Conservation (phyloP, 2,113 vertebrate genomes). For the Muntiacus reevesi region DNA sequence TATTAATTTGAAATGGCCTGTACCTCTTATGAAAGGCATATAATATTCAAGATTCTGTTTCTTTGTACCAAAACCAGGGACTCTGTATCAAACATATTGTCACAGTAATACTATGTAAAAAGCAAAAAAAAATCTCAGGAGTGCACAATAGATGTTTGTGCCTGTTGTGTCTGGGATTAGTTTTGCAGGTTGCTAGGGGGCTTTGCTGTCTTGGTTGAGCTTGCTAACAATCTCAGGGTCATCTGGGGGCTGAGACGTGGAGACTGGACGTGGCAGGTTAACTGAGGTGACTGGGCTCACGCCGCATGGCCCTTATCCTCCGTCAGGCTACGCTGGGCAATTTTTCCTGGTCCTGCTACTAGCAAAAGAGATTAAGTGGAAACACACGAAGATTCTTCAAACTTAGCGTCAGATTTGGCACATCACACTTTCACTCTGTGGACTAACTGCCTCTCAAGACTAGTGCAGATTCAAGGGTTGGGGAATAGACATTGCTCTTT, state of each 20-base stretch:
- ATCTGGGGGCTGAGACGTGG: background rate
- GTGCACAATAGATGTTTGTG: background rate
- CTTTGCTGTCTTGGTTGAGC: background rate
- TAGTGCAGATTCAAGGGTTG: too few species aligned
- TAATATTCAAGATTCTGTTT: background rate
- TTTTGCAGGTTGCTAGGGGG: background rate
- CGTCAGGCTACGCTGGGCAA: accelerated
- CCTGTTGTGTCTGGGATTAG: background rate
- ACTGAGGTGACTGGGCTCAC: background rate
- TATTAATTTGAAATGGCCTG: background rate
- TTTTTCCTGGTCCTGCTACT: background rate
- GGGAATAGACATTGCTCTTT: background rate
- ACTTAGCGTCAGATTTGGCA: accelerated
- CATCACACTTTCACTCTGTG: background rate
- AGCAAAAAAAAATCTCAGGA: background rate
- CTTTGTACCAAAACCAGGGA: background rate
- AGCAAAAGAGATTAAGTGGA: background rate
- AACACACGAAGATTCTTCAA: background rate
- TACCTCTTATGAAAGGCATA: background rate
- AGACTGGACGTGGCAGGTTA: background rate
- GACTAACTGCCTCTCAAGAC: background rate
- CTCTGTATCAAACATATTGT: background rate
- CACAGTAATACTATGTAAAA: background rate
- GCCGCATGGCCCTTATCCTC: background rate
- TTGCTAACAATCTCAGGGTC: background rate